Evolutionary conservation across 1,140 invertebrate genomes (phyloP).

Genomic region (Pinna nobilis): DNA sequence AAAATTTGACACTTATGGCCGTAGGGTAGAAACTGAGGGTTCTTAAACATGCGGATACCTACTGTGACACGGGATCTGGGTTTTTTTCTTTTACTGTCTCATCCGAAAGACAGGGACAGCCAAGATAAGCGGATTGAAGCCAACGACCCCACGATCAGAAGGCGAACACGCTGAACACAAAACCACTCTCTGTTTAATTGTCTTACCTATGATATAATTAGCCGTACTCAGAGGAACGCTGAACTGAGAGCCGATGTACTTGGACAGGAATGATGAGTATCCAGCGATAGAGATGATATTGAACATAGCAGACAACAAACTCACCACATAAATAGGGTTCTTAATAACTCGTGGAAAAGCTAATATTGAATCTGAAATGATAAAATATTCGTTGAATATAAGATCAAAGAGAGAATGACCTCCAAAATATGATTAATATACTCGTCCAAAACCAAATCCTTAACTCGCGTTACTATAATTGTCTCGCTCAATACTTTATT

Average conservation of each 20-base stretch:
- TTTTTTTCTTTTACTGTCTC: too few relatives aligned
- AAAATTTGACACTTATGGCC: too few relatives aligned
- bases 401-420: too few relatives aligned
- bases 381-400: too few relatives aligned
- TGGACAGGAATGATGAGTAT: slow-evolving; percentile 5
- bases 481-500: too few relatives aligned
- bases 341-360: slow-evolving; percentile 89
- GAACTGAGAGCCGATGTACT: slow-evolving; percentile 30
- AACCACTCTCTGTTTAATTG: background rate
- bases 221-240: slow-evolving; percentile 12
- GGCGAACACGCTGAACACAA: background rate
- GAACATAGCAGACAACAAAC: slow-evolving; percentile 91
- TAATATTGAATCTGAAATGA: slow-evolving; percentile 14
- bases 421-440: too few relatives aligned
- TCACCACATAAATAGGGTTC: slow-evolving; percentile 92
- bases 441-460: too few relatives aligned
- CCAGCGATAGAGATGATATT: slow-evolving; percentile 75
- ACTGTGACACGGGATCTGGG: background rate
- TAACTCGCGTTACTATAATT: too few relatives aligned
- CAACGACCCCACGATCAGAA: background rate
- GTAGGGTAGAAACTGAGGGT: too few relatives aligned
- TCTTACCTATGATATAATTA: slow-evolving; percentile 18
- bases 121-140: background rate
- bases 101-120: background rate
- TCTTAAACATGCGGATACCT: background rate